Evolutionary conservation across 2,113 vertebrate species (phyloP), one percentile per base, ranked within the genome.

Genomic region (Etheostoma cragini): DNA sequence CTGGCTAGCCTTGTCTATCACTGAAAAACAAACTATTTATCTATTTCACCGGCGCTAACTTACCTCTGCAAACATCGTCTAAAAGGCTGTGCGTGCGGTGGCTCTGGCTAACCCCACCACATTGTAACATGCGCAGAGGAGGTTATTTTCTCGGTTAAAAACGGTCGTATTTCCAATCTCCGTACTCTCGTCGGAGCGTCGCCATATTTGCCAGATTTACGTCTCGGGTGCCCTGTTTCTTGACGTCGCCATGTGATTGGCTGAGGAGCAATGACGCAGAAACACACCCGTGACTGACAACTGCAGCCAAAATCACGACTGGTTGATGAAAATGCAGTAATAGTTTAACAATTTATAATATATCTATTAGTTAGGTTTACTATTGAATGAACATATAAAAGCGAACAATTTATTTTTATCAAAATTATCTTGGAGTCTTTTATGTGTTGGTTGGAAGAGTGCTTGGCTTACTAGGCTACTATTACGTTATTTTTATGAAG

Each of bases 31-130:
- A 91, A 92, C 81, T 83, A 69, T 6, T 26, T 21, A 46, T 46
- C 24, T 6, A 5, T 67, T 60, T 35, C 38, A 8, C 70, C 21
- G 38, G 54, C 38, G 22, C 42, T 1, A 15, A 89, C 95, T 95
- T 80, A 96, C 95, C 95, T 96, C 95, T 89, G 94, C 93, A 74
- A 95, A 86, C 95, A 96, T 96, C 80, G 89, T 94, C 91, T 82
- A 91, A 89, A 90, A 88, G 71, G 94, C 88, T 89, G 89, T 79
- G 84, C 81, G 85, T 81, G 87, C 81, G 70, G 84, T 35, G 86
- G 87, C 82, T 75, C 68, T 26, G 80, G 65, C 87, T 94, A 95
- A 92, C 94, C 92, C 94, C 95, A 76, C 87, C 95, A 93, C 94
- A 95, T 96, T 71, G 75, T 93, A 86, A 72, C 80, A 73, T 58